Evolutionary conservation across 2,888 invertebrate species (phyloP), one percentile per base, ranked within the genome.

Genomic region (Lepidonotus clava): DNA sequence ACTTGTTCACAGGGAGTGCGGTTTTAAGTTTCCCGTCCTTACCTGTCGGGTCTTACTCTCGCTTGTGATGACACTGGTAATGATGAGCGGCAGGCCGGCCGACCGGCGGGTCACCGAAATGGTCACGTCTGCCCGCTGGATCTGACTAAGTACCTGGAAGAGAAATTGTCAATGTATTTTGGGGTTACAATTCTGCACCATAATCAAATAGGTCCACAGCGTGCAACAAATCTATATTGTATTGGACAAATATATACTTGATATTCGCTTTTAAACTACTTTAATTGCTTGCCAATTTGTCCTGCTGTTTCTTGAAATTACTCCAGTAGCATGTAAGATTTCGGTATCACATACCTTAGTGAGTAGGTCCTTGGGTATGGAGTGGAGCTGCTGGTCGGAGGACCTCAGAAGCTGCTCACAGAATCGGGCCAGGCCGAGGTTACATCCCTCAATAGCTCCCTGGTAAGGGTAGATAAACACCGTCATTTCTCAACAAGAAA

Each of bases 391-490:
- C 1, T 85, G 71, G 40, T 91, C 89, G 41, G 87, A 53, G 77
- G 91, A 90, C 0, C 88, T 87, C 86, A 94, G 90, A 46, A 94
- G 86, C 11, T 90, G 87, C 5, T 88, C 87, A 88, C 94, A 93
- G 87, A 93, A 94, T 51, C 91, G 88, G 18, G 90, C 88, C 84
- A 94, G 92, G 40, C 96, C 95, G 86, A 95, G 90, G 0, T 97
- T 96, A 38, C 97, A 97, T 0, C 96, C 96, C 94, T 97, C 97
- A 86, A 97, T 97, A 8, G 96, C 97, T 40, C 97, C 97, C 95
- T 97, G 88, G 24, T 36, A 86, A 76, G 32, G 40, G 41, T 80
- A 87, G 14, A 46, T 46, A 1, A 56, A 38, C 66, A 87, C 11
- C n/a, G n/a, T n/a, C n/a, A n/a, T n/a, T n/a, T n/a, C n/a, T n/a